Percentiles rank a stretch among this genome's conserved stretches.
Evolutionary conservation across 1,140 invertebrate genomes (phyloP).

Genomic region (Neodiprion lecontei): DNA sequence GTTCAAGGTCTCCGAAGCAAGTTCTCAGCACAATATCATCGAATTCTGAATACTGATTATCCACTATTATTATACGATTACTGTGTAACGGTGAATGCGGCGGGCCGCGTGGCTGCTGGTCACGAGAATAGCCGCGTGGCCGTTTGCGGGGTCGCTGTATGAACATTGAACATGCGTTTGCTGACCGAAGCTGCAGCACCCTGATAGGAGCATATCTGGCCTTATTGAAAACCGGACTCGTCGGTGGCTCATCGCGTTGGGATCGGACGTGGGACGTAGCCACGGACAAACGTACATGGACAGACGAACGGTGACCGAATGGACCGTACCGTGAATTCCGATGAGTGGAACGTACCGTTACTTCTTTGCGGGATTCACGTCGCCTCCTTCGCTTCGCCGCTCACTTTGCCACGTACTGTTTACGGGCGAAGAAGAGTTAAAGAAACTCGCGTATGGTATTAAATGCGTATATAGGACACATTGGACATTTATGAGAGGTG

Average conservation of each 20-base stretch:
- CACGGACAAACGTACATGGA: slow-evolving; percentile 27
- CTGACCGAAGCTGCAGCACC: too few relatives aligned
- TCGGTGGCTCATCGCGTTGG: background rate
- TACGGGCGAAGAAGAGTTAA: too few relatives aligned
- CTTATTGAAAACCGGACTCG: background rate
- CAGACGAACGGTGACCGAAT: slow-evolving; percentile 43
- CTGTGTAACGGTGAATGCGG: background rate
- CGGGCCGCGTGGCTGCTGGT: background rate
- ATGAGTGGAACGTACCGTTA: slow-evolving; percentile 58
- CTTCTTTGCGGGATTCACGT: slow-evolving; percentile 49
- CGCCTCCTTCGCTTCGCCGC: slow-evolving; percentile 17
- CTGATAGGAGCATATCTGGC: background rate
- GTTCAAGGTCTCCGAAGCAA: background rate
- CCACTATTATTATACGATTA: too few relatives aligned
- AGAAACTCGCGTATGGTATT: too few relatives aligned
- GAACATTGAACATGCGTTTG: too few relatives aligned
- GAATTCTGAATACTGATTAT: background rate
- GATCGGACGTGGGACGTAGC: slow-evolving; percentile 24
- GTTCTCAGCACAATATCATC: background rate
- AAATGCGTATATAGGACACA: too few relatives aligned
- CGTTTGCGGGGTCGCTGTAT: too few relatives aligned
- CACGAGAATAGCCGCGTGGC: background rate
- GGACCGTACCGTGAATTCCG: slow-evolving; percentile 54
- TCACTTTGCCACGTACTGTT: background rate
- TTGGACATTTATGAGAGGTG: too few relatives aligned